Conservation (phyloP, 1,140 invertebrate species). For the Atta colombica region DNA sequence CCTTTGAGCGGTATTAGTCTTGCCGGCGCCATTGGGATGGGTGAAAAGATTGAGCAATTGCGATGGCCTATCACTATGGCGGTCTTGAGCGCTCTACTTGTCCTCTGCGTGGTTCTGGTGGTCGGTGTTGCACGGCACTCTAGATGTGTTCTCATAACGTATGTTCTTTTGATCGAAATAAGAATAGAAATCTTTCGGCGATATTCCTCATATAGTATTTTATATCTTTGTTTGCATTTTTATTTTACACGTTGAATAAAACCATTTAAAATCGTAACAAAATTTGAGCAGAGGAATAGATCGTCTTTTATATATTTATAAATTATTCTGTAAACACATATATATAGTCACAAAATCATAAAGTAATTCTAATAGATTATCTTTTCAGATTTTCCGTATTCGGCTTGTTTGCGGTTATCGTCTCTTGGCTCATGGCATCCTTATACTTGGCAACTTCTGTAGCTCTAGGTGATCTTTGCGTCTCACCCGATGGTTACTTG, state of each 20-base stretch:
- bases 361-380: constrained; percentile 11
- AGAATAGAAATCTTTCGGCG: background rate
- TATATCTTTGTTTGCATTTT: background rate
- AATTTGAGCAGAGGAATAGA: background rate
- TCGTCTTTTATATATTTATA: background rate
- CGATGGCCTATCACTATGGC: constrained; percentile 94
- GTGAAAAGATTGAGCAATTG: constrained; percentile 88
- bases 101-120: constrained; percentile 93
- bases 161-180: constrained; percentile 78
- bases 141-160: constrained; percentile 93
- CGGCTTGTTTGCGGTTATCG: constrained; percentile 95
- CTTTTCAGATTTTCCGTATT: constrained; percentile 91
- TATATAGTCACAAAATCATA: background rate
- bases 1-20: constrained; percentile 90
- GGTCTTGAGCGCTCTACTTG: constrained; percentile 91
- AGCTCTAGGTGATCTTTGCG: constrained; percentile 92
- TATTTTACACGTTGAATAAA: background rate
- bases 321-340: background rate
- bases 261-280: background rate
- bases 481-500: constrained; percentile 89
- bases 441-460: constrained; percentile 93
- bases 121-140: constrained; percentile 94
- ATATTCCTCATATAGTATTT: background rate
- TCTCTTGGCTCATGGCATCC: constrained; percentile 95
- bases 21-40: constrained; percentile 84